Percentiles rank a stretch among this genome's conserved stretches.
Conservation (phyloP, 2,797 vertebrate genomes). For the Petrocephalus schoutedeni region DNA sequence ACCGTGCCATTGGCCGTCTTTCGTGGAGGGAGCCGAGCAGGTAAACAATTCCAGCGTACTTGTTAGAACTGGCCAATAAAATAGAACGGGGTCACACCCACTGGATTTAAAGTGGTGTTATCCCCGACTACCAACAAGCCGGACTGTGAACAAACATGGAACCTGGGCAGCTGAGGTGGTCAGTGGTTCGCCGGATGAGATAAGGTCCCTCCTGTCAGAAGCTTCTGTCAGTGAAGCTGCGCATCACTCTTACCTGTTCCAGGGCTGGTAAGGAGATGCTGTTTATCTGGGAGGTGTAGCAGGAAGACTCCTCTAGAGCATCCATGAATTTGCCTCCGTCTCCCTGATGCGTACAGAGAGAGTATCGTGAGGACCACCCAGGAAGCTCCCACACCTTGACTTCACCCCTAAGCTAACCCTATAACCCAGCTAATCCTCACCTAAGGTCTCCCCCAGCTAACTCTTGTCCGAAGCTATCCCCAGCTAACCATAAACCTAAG, state of each 20-base stretch:
- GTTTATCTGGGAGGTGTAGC: slow-evolving; percentile 69
- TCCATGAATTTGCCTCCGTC: slow-evolving; percentile 38
- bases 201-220: neutral
- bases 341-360: slow-evolving; percentile 27
- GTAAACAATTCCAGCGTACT: neutral
- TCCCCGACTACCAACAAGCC: neutral
- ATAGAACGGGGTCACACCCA: neutral
- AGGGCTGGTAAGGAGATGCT: slow-evolving; percentile 63
- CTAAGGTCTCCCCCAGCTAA: too few relatives aligned
- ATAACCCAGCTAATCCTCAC: too few relatives aligned
- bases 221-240: neutral
- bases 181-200: neutral
- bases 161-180: neutral
- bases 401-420: neutral
- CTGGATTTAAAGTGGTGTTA: neutral
- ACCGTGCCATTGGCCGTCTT: neutral
- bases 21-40: neutral
- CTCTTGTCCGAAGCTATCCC: too few relatives aligned
- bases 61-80: neutral
- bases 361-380: neutral
- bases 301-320: slow-evolving; percentile 45
- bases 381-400: neutral
- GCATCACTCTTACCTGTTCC: slow-evolving; percentile 67
- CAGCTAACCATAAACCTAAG: neutral
- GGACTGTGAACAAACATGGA: neutral